Percentiles rank a stretch among this genome's conserved stretches.
Conservation (phyloP, 1,140 invertebrate genomes). For the fruit fly (Drosophila melanogaster) region DNA sequence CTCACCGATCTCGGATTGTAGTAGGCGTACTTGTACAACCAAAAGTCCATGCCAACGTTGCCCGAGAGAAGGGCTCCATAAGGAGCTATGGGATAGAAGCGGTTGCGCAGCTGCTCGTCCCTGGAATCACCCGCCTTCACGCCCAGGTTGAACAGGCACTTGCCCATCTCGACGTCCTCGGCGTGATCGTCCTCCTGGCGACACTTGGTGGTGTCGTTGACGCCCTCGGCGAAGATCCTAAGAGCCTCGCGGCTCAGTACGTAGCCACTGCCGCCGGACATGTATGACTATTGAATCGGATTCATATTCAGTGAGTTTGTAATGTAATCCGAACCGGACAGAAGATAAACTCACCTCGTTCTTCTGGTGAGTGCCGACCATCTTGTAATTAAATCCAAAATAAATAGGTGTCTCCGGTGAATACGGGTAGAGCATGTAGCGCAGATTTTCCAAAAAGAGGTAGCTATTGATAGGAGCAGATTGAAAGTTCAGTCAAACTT, state of each 20-base stretch:
- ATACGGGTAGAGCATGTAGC: slow-evolving; percentile 93
- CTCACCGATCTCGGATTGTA: slow-evolving; percentile 88
- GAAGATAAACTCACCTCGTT: slow-evolving; percentile 41
- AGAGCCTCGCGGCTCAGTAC: slow-evolving; percentile 93
- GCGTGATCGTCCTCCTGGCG: slow-evolving; percentile 87
- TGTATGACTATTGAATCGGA: slow-evolving; percentile 89
- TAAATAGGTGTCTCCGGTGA: slow-evolving; percentile 90
- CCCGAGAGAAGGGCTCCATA: slow-evolving; percentile 32
- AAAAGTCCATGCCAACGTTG: slow-evolving; percentile 48
- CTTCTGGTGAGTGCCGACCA: slow-evolving; percentile 11
- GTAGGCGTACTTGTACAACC: slow-evolving; percentile 83
- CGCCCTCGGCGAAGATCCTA: slow-evolving; percentile 89
- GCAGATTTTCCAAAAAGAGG: slow-evolving; percentile 94
- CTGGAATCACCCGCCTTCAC: slow-evolving; percentile 94
- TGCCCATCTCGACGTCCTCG: slow-evolving; percentile 96
- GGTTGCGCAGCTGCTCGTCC: slow-evolving; percentile 91
- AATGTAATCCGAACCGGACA: too few relatives aligned
- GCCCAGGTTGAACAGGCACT: slow-evolving; percentile 93
- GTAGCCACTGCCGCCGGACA: slow-evolving; percentile 97
- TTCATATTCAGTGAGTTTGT: neutral
- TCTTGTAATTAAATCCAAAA: slow-evolving; percentile 94
- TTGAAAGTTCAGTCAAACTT: too few relatives aligned
- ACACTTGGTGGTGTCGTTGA: slow-evolving; percentile 85
- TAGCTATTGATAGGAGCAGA: slow-evolving; percentile 73
- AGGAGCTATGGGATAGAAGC: slow-evolving; percentile 87